phyloP scores from a whole-genome alignment of 2,888 invertebrate genomes.

The Steinernema hermaphroditum region DNA sequence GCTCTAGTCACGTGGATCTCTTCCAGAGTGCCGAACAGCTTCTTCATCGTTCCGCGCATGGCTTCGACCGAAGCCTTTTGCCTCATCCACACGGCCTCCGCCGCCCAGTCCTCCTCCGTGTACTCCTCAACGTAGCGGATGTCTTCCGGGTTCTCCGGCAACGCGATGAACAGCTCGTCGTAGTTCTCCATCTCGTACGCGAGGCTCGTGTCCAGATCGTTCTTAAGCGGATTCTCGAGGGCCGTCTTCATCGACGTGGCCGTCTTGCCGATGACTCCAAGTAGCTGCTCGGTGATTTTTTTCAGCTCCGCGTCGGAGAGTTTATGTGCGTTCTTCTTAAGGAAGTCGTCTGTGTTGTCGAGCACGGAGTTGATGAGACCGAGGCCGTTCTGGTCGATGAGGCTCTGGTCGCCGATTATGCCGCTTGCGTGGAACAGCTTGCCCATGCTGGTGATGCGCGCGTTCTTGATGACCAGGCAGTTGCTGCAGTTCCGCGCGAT shows the following conservation, averaged over 20 bases:
- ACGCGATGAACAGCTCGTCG: conserved; percentile 48
- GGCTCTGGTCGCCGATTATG: conserved; percentile 38
- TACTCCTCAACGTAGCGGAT: conserved; percentile 57
- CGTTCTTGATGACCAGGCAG: conserved; percentile 48
- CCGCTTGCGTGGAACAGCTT: conserved; percentile 35
- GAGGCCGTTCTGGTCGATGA: conserved; percentile 49
- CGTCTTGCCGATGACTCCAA: conserved; percentile 41
- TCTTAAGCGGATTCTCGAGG: conserved; percentile 46
- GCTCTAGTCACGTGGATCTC: conserved; percentile 43
- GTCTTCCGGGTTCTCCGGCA: conserved; percentile 44
- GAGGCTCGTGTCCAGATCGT: conserved; percentile 47
- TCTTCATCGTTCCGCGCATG: conserved; percentile 32
- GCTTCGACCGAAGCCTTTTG: conserved; percentile 44
- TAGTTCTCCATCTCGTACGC: conserved; percentile 49
- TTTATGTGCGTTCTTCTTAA: conserved; percentile 44
- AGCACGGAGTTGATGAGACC: conserved; percentile 42
- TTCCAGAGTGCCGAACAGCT: conserved; percentile 40
- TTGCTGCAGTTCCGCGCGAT: conserved; percentile 46
- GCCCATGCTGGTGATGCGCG: conserved; percentile 44
- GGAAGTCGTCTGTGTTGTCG: conserved; percentile 43
- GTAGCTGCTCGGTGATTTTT: conserved; percentile 40
- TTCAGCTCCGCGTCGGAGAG: conserved; percentile 46
- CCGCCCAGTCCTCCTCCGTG: conserved; percentile 52
- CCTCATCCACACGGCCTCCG: conserved; percentile 47
- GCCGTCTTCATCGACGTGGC: conserved; percentile 38